Evolutionary conservation across 2,888 invertebrate genomes (phyloP).

Genomic region (Rambutsinella grinnellia): DNA sequence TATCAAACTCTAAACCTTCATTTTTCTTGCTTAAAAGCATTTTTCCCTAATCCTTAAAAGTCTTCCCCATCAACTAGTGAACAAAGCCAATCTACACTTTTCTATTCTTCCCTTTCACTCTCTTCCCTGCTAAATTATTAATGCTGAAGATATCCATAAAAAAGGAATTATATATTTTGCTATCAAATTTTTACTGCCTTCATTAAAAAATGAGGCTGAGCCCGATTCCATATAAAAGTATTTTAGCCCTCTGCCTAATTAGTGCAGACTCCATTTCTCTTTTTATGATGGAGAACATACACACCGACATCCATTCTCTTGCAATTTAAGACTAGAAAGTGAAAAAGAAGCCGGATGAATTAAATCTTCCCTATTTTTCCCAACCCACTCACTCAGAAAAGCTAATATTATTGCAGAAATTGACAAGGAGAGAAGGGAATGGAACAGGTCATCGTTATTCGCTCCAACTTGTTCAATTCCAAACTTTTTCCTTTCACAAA

Average conservation of each 20-base stretch:
- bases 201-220: conserved; percentile 22
- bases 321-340: too few species aligned
- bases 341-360: not conserved
- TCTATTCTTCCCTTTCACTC: not conserved
- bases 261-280: conserved; percentile 15
- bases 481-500: not conserved
- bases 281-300: not conserved
- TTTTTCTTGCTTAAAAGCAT: too few species aligned
- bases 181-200: conserved; percentile 17
- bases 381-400: not conserved
- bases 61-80: too few species aligned
- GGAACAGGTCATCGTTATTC: conserved; percentile 30
- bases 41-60: too few species aligned
- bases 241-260: conserved; percentile 16
- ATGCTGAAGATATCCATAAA: not conserved
- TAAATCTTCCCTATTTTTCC: not conserved
- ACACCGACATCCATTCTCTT: not conserved
- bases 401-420: conserved; percentile 27
- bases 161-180: conserved; percentile 1
- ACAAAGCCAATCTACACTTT: too few species aligned
- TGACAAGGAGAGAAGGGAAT: conserved; percentile 15
- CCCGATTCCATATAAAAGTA: not conserved
- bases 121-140: not conserved
- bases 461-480: not conserved
- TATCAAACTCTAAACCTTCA: too few species aligned